Base-by-base conservation (phyloP, 2,888 invertebrate genomes). In the Drosophila paranaensis region DNA sequence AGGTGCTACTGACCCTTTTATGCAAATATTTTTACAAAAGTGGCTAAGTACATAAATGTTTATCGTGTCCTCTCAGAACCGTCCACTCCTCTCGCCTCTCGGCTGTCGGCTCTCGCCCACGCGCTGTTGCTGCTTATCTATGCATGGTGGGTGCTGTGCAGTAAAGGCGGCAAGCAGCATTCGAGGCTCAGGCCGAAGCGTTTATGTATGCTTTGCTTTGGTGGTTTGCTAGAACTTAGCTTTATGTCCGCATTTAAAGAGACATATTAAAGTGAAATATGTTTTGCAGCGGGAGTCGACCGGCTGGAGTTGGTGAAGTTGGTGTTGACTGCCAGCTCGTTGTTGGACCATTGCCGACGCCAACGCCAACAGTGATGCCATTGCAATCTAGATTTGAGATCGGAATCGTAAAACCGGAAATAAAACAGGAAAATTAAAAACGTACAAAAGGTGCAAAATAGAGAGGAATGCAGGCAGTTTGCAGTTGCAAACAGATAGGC, bases 341-440 rank as follows among this genome's bases (percentile, higher is more conserved):
- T 55, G 78, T 60, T 51, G 56, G 75, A 74, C 75, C 63, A 66
- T 79, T 75, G 62, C 55, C 79, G 63, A 62, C 79, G 62, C 55
- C 79, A 66, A 62, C 79, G 64, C 51, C 79, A 70, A 65, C 79
- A 75, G 65, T 71, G 66, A 68, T 68, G 79, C 74, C 68, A 78
- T 73, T 78, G 80, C 91, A 91, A 92, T 92, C 91, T 91, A 84
- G 88, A 89, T 86, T 88, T 86, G 89, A 92, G 89, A 91, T 92
- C 90, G 89, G 91, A 92, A 91, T 92, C 91, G 90, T 87, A 90
- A 92, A 91, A 88, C 92, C 92, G 92, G 92, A 92, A 92, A 91
- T 92, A 92, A 92, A 92, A 92, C 92, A 92, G 92, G 92, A 92
- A 92, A 92, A 92, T 92, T 92, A 92, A 92, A 92, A 92, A 89